Base-by-base conservation (phyloP, 2,113 vertebrate species). In the Athene noctua region DNA sequence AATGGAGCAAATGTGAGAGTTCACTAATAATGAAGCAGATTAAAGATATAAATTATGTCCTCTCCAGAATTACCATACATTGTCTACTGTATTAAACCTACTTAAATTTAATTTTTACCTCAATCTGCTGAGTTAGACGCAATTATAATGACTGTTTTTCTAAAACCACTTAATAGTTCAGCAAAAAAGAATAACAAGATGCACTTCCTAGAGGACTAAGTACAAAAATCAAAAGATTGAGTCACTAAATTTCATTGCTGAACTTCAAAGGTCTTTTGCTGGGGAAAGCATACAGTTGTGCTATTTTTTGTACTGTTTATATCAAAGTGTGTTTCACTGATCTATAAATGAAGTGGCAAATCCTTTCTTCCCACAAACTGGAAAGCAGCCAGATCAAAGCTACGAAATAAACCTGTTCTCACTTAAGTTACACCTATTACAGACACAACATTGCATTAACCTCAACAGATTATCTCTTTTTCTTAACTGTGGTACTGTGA, bases 301-400 rank as follows among this genome's bases (percentile, higher is more conserved):
- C 36, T 82, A 18, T 74, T 83, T 94, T 91, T 75, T 72, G 32
- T 65, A 68, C 32, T 68, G 27, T 57, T 94, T 90, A 65, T 88
- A 90, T 96, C 57, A 78, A 95, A 92, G 73, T 84, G 15, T 40
- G 46, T 96, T 95, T 94, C 57, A 85, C 57, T 58, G 67, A 85
- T 90, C 74, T 83, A 6, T 88, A 88, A 94, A 83, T 90, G 63
- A 93, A 94, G 68, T 92, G 82, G 40, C 66, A 91, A 86, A 93
- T 92, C 63, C 51, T 95, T 96, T 96, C 49, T 94, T 92, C n/a
- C 67, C 67, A 42, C 80, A 85, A 92, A 68, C 49, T 79, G 81
- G 44, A 94, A 93, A 95, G 71, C 61, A 55, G 55, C 9, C 30
- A 94, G 82, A 97, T 96, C 90, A 96, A 96, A 95, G 86, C 68